A percentile compares a stretch with the other conserved stretches of the same genome.
phyloP scores from a whole-genome alignment of 2,797 vertebrate species.

The Zenarchopterus dispar region DNA sequence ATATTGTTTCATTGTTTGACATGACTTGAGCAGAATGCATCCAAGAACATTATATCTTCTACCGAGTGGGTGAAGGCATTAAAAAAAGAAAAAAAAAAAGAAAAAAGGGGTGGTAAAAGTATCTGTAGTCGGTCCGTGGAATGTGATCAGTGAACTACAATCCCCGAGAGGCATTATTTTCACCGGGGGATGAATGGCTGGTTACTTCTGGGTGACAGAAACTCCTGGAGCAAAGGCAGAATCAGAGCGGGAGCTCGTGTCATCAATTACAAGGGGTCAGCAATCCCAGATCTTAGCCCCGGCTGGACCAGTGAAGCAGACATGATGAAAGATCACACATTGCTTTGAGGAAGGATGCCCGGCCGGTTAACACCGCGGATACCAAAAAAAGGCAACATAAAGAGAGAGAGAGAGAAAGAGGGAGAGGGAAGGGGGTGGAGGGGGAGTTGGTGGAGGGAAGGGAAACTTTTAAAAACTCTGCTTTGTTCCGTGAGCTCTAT shows the following conservation, averaged over 20 bases:
- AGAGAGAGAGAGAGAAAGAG: neutral
- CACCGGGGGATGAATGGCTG: constrained; percentile 30
- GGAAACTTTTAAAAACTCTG: constrained; percentile 43
- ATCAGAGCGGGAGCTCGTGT: constrained; percentile 44
- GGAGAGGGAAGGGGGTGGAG: neutral
- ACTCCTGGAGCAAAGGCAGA: constrained; percentile 40
- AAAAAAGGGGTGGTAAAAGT: neutral
- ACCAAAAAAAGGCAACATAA: constrained; percentile 7
- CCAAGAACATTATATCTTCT: neutral
- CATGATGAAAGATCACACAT: constrained; percentile 38
- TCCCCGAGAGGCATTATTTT: constrained; percentile 35
- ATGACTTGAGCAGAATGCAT: no score
- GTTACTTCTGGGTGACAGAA: constrained; percentile 49
- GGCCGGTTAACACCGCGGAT: constrained; percentile 19
- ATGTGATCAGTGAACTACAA: constrained; percentile 33
- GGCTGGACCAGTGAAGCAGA: constrained; percentile 35
- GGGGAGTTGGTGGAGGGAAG: constrained; percentile 16
- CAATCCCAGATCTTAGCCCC: constrained; percentile 39
- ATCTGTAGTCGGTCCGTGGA: constrained; percentile 24
- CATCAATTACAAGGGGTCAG: constrained; percentile 57
- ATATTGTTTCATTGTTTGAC: no score
- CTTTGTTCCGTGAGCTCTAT: constrained; percentile 55
- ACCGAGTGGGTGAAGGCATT: neutral
- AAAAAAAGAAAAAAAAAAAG: no score
- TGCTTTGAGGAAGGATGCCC: constrained; percentile 16